A percentile compares a stretch with the other conserved stretches of the same genome.
Conservation (phyloP, 2,113 vertebrate genomes). For the Cyprinus carpio region DNA sequence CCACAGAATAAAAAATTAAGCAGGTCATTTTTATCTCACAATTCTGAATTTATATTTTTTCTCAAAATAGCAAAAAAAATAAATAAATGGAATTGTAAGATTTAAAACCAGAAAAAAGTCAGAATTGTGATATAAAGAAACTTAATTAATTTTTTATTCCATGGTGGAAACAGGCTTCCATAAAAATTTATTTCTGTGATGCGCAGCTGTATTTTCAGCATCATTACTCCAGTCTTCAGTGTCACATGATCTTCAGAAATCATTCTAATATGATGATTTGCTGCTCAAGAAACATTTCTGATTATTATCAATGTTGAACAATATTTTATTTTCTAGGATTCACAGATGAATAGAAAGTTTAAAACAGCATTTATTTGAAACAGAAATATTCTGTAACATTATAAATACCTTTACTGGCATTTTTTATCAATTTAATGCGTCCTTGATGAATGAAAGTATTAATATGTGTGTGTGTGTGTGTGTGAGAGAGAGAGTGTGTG, state of each 20-base stretch:
- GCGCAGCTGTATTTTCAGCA: not conserved
- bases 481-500: too few species aligned
- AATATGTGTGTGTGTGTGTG: not conserved
- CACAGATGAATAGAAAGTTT: not conserved
- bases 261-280: not conserved
- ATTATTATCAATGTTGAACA: not conserved
- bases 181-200: not conserved
- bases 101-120: too few species aligned
- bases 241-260: not conserved
- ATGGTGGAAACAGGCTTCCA: too few species aligned
- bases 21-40: too few species aligned
- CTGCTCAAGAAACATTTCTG: too few species aligned
- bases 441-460: not conserved
- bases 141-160: too few species aligned
- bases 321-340: not conserved
- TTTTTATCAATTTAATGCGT: not conserved
- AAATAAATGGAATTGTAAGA: too few species aligned
- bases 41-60: too few species aligned
- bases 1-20: too few species aligned
- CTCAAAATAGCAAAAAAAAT: too few species aligned
- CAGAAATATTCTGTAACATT: not conserved
- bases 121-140: too few species aligned
- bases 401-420: not conserved
- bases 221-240: too few species aligned
- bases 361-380: not conserved